Percentiles rank a stretch among this genome's conserved stretches.
Conservation (phyloP, 92 coral and sea anemone species). For the Heliopora coerulea region DNA sequence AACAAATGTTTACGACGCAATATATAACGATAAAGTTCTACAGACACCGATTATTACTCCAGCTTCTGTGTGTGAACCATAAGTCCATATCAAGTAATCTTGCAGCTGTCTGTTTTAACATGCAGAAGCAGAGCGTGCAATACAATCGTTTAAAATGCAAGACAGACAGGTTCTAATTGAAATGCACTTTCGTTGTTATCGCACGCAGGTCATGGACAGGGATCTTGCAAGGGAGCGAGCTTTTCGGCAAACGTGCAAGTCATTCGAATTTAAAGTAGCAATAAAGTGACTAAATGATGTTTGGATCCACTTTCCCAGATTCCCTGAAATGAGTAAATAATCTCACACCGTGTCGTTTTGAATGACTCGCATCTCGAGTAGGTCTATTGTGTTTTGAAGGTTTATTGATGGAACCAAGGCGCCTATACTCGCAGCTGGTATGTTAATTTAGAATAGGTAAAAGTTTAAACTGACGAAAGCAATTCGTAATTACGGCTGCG, state of each 20-base stretch:
- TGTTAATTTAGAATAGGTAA: background rate
- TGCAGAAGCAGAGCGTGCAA: background rate
- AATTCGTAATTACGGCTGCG: too few species aligned
- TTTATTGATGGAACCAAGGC: background rate
- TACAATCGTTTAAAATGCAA: too few species aligned
- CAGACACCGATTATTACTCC: background rate
- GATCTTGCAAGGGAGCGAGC: too few species aligned
- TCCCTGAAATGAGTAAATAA: too few species aligned
- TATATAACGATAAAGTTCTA: background rate
- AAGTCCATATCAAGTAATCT: slow-evolving; percentile 8
- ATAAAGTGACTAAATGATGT: too few species aligned
- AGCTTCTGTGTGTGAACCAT: slow-evolving; percentile 3
- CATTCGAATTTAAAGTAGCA: too few species aligned
- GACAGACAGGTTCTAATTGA: too few species aligned
- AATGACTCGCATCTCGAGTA: background rate
- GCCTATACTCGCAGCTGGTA: background rate
- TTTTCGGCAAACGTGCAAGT: too few species aligned
- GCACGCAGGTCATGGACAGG: too few species aligned
- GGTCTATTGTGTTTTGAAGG: background rate
- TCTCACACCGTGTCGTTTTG: too few species aligned
- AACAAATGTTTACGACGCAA: background rate
- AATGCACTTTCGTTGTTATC: too few species aligned
- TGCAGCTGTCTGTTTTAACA: slow-evolving; percentile 12
- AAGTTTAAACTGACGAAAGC: background rate
- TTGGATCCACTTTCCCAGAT: too few species aligned